Evolutionary conservation across 2,888 invertebrate genomes (phyloP).

Genomic region (Drosophila neoperkinsi): DNA sequence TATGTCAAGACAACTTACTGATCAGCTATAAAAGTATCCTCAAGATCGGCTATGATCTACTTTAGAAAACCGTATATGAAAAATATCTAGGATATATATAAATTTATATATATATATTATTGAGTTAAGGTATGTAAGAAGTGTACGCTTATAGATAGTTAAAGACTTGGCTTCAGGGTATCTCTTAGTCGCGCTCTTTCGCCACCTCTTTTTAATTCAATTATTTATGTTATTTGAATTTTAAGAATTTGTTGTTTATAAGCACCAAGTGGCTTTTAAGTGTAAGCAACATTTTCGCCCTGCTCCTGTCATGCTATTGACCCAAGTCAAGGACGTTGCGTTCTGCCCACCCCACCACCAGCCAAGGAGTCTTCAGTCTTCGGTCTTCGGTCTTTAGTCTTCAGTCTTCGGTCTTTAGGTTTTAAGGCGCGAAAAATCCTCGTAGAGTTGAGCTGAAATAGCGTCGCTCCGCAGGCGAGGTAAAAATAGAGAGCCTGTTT

Average conservation of each 20-base stretch:
- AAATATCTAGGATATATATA: neutral
- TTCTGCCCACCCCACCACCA: neutral
- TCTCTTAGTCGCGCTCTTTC: neutral
- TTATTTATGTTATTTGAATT: neutral
- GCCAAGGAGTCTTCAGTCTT: neutral
- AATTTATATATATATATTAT: neutral
- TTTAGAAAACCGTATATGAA: neutral
- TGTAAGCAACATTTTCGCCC: neutral
- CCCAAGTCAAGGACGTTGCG: constrained; percentile 83
- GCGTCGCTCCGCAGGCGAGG: constrained; percentile 11
- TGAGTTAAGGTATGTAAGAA: neutral
- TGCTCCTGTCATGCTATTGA: constrained; percentile 75
- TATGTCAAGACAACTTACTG: neutral
- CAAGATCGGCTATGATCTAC: neutral
- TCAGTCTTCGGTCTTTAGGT: neutral
- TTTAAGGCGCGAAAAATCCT: constrained; percentile 51
- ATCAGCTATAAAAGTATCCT: fast-evolving
- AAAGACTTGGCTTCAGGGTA: neutral
- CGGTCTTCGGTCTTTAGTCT: neutral
- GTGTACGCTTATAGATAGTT: neutral
- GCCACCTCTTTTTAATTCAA: neutral
- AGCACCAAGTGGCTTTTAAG: neutral
- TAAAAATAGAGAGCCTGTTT: constrained; percentile 60
- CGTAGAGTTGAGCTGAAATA: constrained; percentile 43
- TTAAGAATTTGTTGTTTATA: neutral